These are phyloP conservation scores for Antitype chi DNA, from an alignment of 2,888 invertebrate genomes.

Conservation along the genomic window DNA sequence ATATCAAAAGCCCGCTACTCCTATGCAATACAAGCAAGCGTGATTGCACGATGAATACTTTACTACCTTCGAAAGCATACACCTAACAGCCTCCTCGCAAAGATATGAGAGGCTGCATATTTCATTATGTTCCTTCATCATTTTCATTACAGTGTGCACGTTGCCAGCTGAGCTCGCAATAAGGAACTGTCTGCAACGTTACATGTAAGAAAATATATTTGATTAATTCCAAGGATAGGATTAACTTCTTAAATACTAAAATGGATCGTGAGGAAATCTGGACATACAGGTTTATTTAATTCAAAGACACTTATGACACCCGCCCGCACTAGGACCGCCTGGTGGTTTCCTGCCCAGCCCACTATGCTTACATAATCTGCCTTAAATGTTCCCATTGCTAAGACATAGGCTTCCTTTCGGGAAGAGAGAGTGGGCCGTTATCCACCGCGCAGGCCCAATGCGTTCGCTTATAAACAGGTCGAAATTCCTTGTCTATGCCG, in stretches of 20 bases:
- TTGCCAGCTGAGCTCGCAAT: background rate
- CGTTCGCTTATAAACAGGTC: too few relatives aligned
- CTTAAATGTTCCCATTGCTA: too few relatives aligned
- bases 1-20: background rate
- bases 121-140: slow-evolving; percentile 29
- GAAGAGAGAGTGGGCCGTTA: too few relatives aligned
- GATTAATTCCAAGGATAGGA: background rate
- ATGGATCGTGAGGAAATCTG: background rate
- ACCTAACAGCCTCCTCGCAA: background rate
- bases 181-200: background rate
- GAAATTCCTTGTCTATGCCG: too few relatives aligned
- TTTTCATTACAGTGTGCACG: background rate
- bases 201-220: background rate
- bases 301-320: background rate
- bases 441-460: too few relatives aligned
- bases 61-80: background rate
- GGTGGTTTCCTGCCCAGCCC: background rate
- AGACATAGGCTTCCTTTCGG: too few relatives aligned
- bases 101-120: slow-evolving; percentile 23
- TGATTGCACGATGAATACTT: slow-evolving; percentile 14
- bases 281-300: background rate
- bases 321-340: background rate
- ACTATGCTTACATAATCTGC: too few relatives aligned
- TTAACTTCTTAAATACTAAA: too few relatives aligned
- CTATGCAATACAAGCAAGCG: background rate